Evolutionary conservation across 2,888 invertebrate species (phyloP).

Genomic region (Pristionchus entomophagus): DNA sequence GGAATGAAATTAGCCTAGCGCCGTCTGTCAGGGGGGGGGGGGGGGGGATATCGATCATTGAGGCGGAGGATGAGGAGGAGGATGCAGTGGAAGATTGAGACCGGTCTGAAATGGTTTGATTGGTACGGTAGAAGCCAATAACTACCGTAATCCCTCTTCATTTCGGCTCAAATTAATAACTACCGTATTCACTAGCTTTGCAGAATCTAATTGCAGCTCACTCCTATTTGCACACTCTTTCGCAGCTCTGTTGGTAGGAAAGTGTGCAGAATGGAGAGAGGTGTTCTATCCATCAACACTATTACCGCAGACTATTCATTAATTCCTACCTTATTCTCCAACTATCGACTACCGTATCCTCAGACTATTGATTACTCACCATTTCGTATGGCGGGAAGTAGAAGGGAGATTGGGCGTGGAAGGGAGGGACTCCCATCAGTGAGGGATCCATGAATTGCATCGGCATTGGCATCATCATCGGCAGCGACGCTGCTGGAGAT

Average conservation of each 20-base stretch:
- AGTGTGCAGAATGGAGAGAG: no score
- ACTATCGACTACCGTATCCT: no score
- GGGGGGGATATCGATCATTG: not conserved
- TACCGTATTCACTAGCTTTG: slow-evolving; percentile 24
- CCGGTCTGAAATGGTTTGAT: not conserved
- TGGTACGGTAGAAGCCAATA: no score
- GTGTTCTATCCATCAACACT: no score
- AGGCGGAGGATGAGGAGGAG: not conserved
- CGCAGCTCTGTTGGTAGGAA: no score
- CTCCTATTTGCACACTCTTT: no score
- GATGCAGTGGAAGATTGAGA: not conserved
- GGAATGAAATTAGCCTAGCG: no score
- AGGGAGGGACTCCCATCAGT: not conserved
- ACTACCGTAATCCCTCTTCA: not conserved
- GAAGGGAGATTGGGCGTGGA: slow-evolving; percentile 12
- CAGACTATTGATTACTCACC: no score
- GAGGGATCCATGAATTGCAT: not conserved
- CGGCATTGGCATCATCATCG: not conserved
- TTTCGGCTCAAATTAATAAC: not conserved
- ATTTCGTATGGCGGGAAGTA: slow-evolving; percentile 1
- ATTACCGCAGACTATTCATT: no score
- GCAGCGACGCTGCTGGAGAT: not conserved
- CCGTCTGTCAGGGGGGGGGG: no score
- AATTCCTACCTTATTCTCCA: no score
- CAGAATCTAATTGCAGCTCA: no score